Evolutionary conservation across 1,140 invertebrate genomes (phyloP).

Genomic region (Hycleus phaleratus): DNA sequence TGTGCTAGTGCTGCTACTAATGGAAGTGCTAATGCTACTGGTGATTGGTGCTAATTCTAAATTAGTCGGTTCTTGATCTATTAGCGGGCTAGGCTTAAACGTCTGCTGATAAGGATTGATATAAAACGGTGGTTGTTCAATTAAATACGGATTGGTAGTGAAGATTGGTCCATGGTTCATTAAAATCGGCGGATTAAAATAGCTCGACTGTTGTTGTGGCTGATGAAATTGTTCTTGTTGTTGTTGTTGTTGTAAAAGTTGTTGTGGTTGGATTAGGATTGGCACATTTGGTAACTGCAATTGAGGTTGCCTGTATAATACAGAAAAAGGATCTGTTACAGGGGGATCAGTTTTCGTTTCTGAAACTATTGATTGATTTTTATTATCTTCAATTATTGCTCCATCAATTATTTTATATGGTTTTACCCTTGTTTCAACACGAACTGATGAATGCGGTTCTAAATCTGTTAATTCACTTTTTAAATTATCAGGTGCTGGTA

Average conservation of each 20-base stretch:
- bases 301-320: neutral
- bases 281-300: constrained; percentile 1
- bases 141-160: constrained; percentile 4
- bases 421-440: constrained; percentile 62
- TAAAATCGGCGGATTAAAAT: constrained; percentile 1
- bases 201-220: neutral
- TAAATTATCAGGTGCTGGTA: constrained; percentile 32
- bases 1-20: neutral
- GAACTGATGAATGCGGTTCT: constrained; percentile 53
- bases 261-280: constrained; percentile 7
- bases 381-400: constrained; percentile 22
- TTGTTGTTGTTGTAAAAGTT: constrained; percentile 1
- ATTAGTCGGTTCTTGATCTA: constrained; percentile 7
- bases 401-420: constrained; percentile 47
- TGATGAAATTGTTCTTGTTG: neutral
- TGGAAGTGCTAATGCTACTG: constrained; percentile 6
- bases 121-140: neutral
- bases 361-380: constrained; percentile 29
- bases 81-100: constrained; percentile 11
- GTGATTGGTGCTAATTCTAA: neutral
- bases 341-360: constrained; percentile 14
- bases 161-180: constrained; percentile 1
- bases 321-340: constrained; percentile 12
- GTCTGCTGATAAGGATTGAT: constrained; percentile 6
- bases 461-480: constrained; percentile 41